These are phyloP conservation scores for Austrolebias charrua DNA, from an alignment of 2,797 vertebrate genomes.

Conservation along the genomic window DNA sequence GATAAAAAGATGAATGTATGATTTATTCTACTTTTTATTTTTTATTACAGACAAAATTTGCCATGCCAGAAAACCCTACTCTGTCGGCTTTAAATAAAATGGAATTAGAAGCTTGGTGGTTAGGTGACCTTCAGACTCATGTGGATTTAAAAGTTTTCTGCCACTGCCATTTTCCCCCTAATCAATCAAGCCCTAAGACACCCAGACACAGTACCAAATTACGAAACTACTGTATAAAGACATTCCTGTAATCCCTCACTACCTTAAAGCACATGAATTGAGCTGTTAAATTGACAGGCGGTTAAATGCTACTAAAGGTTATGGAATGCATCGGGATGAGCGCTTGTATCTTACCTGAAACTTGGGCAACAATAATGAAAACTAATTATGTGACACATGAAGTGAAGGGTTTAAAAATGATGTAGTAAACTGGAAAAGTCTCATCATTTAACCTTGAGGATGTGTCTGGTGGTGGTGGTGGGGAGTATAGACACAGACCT, in stretches of 20 bases:
- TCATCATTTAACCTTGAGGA: conserved; percentile 77
- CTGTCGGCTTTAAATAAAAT: conserved; percentile 44
- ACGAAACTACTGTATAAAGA: conserved; percentile 73
- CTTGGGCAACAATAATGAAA: conserved; percentile 77
- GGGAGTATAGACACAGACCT: conserved; percentile 58
- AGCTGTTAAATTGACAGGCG: conserved; percentile 76
- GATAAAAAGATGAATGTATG: conserved; percentile 14
- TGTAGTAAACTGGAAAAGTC: conserved; percentile 80
- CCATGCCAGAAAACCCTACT: conserved; percentile 19
- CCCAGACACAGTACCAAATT: conserved; percentile 58
- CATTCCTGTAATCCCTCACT: conserved; percentile 68
- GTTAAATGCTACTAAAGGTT: conserved; percentile 79
- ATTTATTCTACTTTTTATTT: neutral
- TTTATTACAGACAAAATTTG: conserved; percentile 6
- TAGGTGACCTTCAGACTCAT: conserved; percentile 68
- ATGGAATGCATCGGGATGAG: conserved; percentile 72
- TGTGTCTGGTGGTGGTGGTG: conserved; percentile 48
- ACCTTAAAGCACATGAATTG: conserved; percentile 68
- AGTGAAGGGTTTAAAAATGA: conserved; percentile 72
- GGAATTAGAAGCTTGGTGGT: conserved; percentile 40
- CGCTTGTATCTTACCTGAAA: conserved; percentile 76
- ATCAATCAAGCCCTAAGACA: conserved; percentile 71
- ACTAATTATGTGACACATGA: conserved; percentile 80
- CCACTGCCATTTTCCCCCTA: conserved; percentile 59
- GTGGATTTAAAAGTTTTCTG: conserved; percentile 69